These are phyloP conservation scores for Drosophila pseudoananassae DNA, from an alignment of 1,140 invertebrate species.

Conservation along the genomic window DNA sequence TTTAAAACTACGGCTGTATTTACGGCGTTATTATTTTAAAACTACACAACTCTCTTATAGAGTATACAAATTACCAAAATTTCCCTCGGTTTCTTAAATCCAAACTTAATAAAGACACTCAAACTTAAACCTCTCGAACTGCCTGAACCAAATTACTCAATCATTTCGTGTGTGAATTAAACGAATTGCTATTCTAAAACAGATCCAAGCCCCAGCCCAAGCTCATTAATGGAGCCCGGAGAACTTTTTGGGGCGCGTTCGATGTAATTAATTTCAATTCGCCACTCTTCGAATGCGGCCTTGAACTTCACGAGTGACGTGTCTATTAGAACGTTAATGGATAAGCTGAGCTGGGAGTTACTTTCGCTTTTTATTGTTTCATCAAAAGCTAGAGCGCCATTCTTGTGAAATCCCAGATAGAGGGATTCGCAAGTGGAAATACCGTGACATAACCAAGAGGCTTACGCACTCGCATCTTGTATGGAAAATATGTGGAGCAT, in stretches of 20 bases:
- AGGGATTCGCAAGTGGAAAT: constrained; percentile 32
- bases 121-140: constrained; percentile 7
- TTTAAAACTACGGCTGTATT: too few relatives aligned
- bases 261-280: constrained; percentile 76
- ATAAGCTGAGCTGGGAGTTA: constrained; percentile 22
- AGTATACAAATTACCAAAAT: background rate
- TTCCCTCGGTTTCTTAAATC: background rate
- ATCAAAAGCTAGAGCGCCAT: constrained; percentile 35
- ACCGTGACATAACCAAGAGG: constrained; percentile 49
- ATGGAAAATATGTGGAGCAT: constrained; percentile 48
- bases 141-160: constrained; percentile 35
- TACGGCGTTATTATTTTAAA: background rate
- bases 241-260: constrained; percentile 23
- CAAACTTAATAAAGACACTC: background rate
- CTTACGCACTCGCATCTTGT: constrained; percentile 43
- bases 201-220: constrained; percentile 30
- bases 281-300: constrained; percentile 58
- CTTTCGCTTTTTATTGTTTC: constrained; percentile 65
- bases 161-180: constrained; percentile 31
- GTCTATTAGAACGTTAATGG: constrained; percentile 66
- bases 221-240: constrained; percentile 31
- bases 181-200: constrained; percentile 59
- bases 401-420: constrained; percentile 58
- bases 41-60: background rate
- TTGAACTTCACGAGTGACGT: constrained; percentile 67